Evolutionary conservation across 2,888 invertebrate genomes (phyloP).

Genomic region (Tolmerus cingulatus): DNA sequence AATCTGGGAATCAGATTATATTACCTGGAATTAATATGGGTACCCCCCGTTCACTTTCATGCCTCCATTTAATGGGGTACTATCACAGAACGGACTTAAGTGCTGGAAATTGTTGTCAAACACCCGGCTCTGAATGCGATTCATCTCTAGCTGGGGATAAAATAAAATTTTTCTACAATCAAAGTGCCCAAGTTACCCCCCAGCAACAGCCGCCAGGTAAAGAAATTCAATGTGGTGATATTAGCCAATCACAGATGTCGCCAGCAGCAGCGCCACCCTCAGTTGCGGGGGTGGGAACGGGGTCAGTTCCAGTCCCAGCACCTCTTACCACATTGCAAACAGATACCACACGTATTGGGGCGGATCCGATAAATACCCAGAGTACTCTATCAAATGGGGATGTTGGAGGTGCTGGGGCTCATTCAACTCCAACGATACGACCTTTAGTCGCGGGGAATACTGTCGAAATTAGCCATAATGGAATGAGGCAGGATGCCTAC

Average conservation of each 20-base stretch:
- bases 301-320: not conserved
- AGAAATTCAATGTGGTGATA: constrained; percentile 67
- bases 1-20: not conserved
- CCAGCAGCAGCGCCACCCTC: constrained; percentile 55
- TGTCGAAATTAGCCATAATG: constrained; percentile 45
- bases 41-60: constrained; percentile 1
- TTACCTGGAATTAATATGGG: not conserved
- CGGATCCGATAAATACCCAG: constrained; percentile 22
- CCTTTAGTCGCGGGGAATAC: not conserved
- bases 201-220: constrained; percentile 40
- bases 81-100: constrained; percentile 51
- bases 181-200: no score
- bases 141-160: constrained; percentile 45
- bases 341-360: not conserved
- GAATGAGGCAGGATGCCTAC: constrained; percentile 86
- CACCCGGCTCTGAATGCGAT: constrained; percentile 6
- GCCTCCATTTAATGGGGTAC: constrained; percentile 50
- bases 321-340: constrained; percentile 33
- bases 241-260: constrained; percentile 67
- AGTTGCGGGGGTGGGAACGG: not conserved
- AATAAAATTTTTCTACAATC: constrained; percentile 46
- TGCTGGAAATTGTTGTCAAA: constrained; percentile 51
- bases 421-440: constrained; percentile 45
- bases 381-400: constrained; percentile 27
- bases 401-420: not conserved